A percentile compares a stretch with the other conserved stretches of the same genome.
Conservation (phyloP, 2,113 vertebrate species). For the Sisor rabdophorus region DNA sequence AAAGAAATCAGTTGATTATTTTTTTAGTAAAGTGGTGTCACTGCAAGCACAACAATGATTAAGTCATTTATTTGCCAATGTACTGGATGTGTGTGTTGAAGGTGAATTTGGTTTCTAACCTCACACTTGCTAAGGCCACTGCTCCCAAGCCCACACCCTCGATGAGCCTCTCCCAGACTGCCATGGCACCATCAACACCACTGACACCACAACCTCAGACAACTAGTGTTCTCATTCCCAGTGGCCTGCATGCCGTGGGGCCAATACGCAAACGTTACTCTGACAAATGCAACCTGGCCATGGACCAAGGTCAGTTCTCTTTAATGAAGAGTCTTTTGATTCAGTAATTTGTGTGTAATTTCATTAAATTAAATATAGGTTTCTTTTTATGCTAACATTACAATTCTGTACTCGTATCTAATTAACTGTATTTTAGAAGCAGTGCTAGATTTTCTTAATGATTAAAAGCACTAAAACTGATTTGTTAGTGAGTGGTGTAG, state of each 20-base stretch:
- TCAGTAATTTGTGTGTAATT: background rate
- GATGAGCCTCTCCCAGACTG: constrained; percentile 92
- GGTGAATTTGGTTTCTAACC: constrained; percentile 87
- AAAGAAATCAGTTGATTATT: background rate
- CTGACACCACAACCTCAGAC: constrained; percentile 86
- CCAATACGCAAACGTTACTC: constrained; percentile 90
- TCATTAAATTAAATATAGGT: background rate
- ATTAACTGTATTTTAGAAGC: background rate
- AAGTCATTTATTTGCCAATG: background rate
- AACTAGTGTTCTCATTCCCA: constrained; percentile 89
- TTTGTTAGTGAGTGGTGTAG: no score
- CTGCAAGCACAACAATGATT: background rate
- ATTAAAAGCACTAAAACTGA: background rate
- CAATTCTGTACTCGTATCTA: no score
- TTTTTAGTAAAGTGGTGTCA: background rate
- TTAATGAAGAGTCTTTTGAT: background rate
- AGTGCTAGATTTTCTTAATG: background rate
- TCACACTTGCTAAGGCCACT: constrained; percentile 82
- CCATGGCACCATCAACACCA: constrained; percentile 89
- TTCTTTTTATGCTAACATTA: background rate
- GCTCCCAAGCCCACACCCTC: constrained; percentile 82
- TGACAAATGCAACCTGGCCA: constrained; percentile 88
- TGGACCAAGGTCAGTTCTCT: constrained; percentile 83
- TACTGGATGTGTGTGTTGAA: constrained; percentile 45
- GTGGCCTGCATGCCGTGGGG: constrained; percentile 83